Evolutionary conservation across 2,113 vertebrate genomes (phyloP), one percentile per base, ranked within the genome.

Genomic region (Maccullochella peelii): DNA sequence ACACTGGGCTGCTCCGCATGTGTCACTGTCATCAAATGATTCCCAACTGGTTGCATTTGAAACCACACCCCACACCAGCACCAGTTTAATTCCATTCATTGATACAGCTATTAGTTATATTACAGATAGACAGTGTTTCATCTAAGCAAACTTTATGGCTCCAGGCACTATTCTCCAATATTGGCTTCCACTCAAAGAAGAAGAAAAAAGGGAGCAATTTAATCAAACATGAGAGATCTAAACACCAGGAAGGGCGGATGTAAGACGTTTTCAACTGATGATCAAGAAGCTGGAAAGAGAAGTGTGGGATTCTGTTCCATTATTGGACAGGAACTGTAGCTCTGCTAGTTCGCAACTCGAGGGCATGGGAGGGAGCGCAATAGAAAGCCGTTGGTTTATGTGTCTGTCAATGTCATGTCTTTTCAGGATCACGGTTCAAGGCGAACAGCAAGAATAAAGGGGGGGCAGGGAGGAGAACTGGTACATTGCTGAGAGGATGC

Each of bases 391-490:
- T 76, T 72, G 86, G 90, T 91, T 93, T 82, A 85, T 89, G 90
- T 91, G 92, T 92, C 92, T 86, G 90, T 94, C 94, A 94, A 81
- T 91, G 93, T 94, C 92, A 93, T 52, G 75, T 92, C 91, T 84
- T 86, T 44, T 94, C 89, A 90, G 84, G 91, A 93, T 94, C 90
- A 92, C 16, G 25, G 91, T 91, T 93, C 77, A 90, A 92, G 89
- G 90, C 74, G 25, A 87, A 86, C 63, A 78, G 90, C 58, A 58
- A 82, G 84, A 74, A 90, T 82, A 63, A 83, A 85, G 73, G 67
- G 80, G 80, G 77, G 68, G 71, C 42, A 73, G 77, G 73, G 73
- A 66, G 55, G 83, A 73, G 77, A 50, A 71, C 83, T 79, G 80
- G 86, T 91, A 71, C 71, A 71, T 88, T 25, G 86, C 89, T 84